Evolutionary conservation across 2,113 vertebrate genomes (phyloP).

Genomic region (Lophura nycthemera): DNA sequence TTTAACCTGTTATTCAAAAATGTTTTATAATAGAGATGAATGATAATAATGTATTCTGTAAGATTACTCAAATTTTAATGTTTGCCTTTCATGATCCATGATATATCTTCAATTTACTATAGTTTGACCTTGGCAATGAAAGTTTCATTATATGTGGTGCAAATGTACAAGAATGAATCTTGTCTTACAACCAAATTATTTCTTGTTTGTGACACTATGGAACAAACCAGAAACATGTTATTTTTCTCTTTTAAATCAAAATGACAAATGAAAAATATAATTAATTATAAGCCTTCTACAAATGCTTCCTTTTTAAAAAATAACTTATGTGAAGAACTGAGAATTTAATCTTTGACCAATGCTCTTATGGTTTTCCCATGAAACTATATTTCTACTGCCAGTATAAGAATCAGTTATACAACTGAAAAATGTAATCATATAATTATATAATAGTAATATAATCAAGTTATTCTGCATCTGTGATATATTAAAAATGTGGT

Average conservation of each 20-base stretch:
- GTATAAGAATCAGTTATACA: neutral
- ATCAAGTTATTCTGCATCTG: neutral
- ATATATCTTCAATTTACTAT: neutral
- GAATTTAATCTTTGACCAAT: neutral
- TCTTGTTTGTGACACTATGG: neutral
- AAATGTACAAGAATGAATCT: neutral
- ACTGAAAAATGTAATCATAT: neutral
- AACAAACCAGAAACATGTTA: neutral
- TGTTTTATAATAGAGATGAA: neutral
- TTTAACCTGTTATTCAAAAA: slow-evolving; percentile 16
- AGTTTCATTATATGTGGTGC: neutral
- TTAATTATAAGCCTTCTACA: neutral
- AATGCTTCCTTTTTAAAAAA: neutral
- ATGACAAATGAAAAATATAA: fast-evolving
- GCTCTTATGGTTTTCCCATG: fast-evolving
- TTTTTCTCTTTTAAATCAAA: neutral
- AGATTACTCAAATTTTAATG: neutral
- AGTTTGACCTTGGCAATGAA: neutral
- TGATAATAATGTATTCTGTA: neutral
- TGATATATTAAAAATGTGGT: neutral
- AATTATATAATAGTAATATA: neutral
- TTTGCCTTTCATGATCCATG: neutral
- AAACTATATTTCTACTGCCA: neutral
- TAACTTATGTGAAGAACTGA: fast-evolving
- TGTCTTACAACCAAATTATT: neutral